A percentile compares a stretch with the other conserved stretches of the same genome.
Evolutionary conservation across 2,113 vertebrate genomes (phyloP).

Genomic region (Zosterops hypoxanthus): DNA sequence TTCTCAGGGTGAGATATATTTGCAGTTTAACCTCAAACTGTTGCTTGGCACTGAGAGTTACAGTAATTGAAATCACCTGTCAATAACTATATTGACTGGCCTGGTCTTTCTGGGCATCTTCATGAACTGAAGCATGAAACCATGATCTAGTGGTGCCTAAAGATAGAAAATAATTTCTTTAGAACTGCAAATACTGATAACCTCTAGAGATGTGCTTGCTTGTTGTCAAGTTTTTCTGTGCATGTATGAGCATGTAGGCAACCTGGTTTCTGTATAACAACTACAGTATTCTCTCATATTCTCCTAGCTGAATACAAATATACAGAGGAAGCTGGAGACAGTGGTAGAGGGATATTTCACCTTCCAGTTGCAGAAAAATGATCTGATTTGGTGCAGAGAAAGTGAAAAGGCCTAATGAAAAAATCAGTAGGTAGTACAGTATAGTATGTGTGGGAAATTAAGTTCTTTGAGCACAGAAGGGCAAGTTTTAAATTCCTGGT

Average conservation of each 20-base stretch:
- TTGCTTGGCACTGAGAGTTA: neutral
- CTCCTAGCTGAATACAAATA: neutral
- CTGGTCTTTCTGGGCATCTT: neutral
- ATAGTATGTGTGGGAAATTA: neutral
- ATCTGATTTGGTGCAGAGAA: neutral
- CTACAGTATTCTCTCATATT: neutral
- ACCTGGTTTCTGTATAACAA: accelerated
- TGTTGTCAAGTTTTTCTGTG: neutral
- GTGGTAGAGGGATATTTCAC: neutral
- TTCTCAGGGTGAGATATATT: neutral
- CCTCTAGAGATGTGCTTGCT: neutral
- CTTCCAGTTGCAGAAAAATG: neutral
- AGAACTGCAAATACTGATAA: neutral
- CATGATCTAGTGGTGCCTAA: neutral
- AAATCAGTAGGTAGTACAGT: neutral
- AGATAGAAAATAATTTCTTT: neutral
- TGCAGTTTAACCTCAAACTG: neutral
- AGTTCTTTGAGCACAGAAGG: neutral
- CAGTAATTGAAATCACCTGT: neutral
- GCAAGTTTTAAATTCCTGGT: neutral
- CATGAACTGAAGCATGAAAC: neutral
- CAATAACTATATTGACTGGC: neutral
- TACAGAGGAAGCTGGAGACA: neutral
- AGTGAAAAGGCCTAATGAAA: neutral
- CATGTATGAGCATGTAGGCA: neutral